phyloP scores from a whole-genome alignment of 2,797 vertebrate genomes.

The Eleutherodactylus coqui region DNA sequence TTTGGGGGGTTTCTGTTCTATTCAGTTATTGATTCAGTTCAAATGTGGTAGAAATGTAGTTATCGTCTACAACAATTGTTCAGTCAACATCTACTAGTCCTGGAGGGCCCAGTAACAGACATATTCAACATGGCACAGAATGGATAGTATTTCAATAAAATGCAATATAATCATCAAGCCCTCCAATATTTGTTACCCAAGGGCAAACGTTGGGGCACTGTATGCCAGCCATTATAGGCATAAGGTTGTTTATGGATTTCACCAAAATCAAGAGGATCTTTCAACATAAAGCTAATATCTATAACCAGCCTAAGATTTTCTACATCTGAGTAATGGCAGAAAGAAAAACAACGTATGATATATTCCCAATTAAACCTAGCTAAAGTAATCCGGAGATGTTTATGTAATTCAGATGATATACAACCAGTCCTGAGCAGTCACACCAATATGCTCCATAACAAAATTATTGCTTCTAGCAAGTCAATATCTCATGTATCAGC shows the following conservation, averaged over 20 bases:
- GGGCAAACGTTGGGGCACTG: too few relatives aligned
- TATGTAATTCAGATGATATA: not conserved
- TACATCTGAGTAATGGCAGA: not conserved
- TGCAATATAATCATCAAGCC: too few relatives aligned
- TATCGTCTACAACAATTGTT: not conserved
- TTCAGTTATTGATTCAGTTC: not conserved
- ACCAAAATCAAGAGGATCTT: not conserved
- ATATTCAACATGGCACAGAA: not conserved
- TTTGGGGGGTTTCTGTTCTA: not conserved
- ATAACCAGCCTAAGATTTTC: not conserved
- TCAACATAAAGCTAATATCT: not conserved
- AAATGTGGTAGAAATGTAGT: not conserved
- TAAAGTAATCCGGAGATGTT: not conserved
- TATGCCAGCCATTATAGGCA: not conserved
- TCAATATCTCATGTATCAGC: not conserved
- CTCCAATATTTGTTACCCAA: too few relatives aligned
- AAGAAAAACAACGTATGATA: not conserved
- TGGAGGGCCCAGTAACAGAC: not conserved
- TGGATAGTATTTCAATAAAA: not conserved
- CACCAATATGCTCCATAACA: not conserved
- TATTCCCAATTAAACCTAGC: not conserved
- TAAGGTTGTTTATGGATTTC: not conserved
- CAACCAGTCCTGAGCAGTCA: not conserved
- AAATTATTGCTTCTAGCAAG: not conserved
- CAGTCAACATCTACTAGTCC: not conserved